Base-by-base conservation (phyloP, 2,113 vertebrate genomes). In the Phalacrocorax aristotelis region DNA sequence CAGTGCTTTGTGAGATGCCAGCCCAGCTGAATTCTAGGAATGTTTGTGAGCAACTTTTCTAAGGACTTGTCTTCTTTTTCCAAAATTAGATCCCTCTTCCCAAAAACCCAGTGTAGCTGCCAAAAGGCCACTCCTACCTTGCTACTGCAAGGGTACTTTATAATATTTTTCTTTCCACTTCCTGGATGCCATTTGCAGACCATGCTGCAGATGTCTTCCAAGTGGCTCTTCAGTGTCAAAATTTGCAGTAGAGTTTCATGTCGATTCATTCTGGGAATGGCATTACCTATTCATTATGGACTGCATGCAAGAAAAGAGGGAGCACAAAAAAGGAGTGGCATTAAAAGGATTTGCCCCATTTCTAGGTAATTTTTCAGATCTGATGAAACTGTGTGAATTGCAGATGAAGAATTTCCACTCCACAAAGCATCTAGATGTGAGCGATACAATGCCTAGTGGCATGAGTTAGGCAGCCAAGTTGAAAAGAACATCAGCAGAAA, bases 11-110 rank as follows among this genome's bases (percentile, higher is more conserved):
- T 81, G 51, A 89, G 55, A 46, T 91, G 80, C 89, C 60, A 96
- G 38, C 38, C 36, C 29, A 84, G 77, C 27, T 88, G 79, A 94
- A 90, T 80, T 93, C 70, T 78, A 96, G 77, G 81, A 91, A 90
- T 82, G 55, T 52, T 87, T 94, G 55, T n/a, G 55, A 90, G 22
- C 48, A 84, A 84, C 60, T 89, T 93, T 87, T 89, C 78, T 52
- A 78, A 94, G 52, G 32, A 84, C 21, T 90, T 89, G 80, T 64
- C 38, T 66, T 84, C 42, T 87, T 94, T 75, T 87, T 71, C 42
- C 60, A 68, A 68, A 89, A 94, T 78, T 51, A 71, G 60, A 78
- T 81, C 64, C 48, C 42, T 78, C 44, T 78, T 83, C 87, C 51
- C 51, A 94, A 90, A 95, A 66, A 18, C 20, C 7, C n/a, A 57